These are phyloP conservation scores for Orussus abietinus DNA, from an alignment of 1,140 invertebrate genomes.

Conservation along the genomic window DNA sequence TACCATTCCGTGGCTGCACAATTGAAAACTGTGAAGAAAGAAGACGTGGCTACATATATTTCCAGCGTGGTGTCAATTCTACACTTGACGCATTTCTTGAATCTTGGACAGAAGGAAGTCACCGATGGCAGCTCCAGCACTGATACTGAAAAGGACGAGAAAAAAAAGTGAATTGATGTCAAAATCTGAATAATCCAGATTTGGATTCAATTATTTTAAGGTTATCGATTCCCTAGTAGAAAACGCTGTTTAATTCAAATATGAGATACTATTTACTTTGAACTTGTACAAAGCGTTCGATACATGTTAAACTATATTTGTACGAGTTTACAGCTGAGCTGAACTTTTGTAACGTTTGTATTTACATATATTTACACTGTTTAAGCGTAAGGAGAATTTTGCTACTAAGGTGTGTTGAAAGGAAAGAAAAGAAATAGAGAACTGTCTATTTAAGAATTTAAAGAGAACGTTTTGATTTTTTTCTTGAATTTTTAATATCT, in stretches of 20 bases:
- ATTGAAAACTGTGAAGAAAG: slow-evolving; percentile 60
- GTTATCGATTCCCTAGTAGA: neutral
- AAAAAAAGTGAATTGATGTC: neutral
- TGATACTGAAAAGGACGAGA: neutral
- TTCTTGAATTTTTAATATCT: no score
- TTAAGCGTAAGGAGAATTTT: no score
- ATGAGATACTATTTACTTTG: neutral
- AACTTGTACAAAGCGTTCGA: no score
- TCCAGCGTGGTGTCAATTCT: slow-evolving; percentile 63
- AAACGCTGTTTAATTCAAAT: neutral
- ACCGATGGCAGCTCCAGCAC: neutral
- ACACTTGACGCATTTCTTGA: slow-evolving; percentile 61
- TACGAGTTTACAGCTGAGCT: no score
- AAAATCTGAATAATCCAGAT: neutral
- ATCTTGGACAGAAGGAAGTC: slow-evolving; percentile 32
- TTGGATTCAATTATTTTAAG: neutral
- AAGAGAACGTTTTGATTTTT: no score
- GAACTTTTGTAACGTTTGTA: no score
- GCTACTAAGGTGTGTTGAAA: no score
- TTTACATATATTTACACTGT: no score
- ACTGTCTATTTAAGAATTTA: no score
- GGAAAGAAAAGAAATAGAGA: no score
- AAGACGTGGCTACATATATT: slow-evolving; percentile 64
- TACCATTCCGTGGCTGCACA: slow-evolving; percentile 66
- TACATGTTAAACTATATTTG: no score